A percentile compares a stretch with the other conserved stretches of the same genome.
Evolutionary conservation across 2,797 vertebrate genomes (phyloP).

Genomic region (Gila robusta): DNA sequence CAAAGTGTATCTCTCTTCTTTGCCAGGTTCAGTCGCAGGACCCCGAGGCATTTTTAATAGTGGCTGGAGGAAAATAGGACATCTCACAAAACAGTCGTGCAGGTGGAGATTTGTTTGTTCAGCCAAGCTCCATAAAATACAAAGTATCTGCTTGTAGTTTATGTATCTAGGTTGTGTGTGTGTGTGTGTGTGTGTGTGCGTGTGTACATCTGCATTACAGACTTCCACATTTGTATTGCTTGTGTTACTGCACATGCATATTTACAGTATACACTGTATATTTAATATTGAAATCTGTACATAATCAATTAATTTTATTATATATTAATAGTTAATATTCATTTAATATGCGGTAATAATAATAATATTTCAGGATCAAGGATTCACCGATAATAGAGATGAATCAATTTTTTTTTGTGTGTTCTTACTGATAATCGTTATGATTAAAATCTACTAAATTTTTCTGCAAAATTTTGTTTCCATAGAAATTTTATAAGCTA

Average conservation of each 20-base stretch:
- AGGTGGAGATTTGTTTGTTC: conserved; percentile 52
- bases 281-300: not conserved
- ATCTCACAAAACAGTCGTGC: conserved; percentile 26
- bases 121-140: conserved; percentile 46
- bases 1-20: conserved; percentile 56
- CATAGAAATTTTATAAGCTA: not conserved
- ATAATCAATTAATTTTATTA: not conserved
- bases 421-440: too few species aligned
- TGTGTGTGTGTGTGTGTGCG: not conserved
- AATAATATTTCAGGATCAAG: not conserved
- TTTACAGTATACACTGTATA: not conserved
- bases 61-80: conserved; percentile 38
- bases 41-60: conserved; percentile 52
- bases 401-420: not conserved
- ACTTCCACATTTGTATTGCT: not conserved
- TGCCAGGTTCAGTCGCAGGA: conserved; percentile 33
- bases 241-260: not conserved
- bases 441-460: not conserved
- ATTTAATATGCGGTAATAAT: not conserved
- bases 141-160: conserved; percentile 34
- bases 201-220: not conserved
- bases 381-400: not conserved
- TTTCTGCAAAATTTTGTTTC: not conserved
- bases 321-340: not conserved
- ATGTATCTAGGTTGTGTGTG: not conserved